phyloP scores from a whole-genome alignment of 2,888 invertebrate species.

The Caradrina clavipalpis region DNA sequence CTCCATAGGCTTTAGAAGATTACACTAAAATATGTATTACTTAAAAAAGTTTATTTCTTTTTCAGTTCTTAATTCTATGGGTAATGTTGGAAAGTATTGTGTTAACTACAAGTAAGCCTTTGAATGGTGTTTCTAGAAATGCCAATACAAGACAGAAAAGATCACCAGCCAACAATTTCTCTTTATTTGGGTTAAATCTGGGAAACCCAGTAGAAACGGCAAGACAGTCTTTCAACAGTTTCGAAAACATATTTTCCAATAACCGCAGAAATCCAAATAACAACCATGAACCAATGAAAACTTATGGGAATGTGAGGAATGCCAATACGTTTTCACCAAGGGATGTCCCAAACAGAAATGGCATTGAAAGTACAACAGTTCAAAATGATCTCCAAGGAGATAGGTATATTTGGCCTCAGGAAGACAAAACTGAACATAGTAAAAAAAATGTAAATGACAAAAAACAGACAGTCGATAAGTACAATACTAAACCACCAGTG shows the following conservation, averaged over 20 bases:
- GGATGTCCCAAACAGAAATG: constrained; percentile 6
- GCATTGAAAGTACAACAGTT: neutral
- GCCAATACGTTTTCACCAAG: neutral
- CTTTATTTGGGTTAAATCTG: constrained; percentile 50
- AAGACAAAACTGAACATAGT: constrained; percentile 16
- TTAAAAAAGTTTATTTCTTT: neutral
- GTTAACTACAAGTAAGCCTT: constrained; percentile 17
- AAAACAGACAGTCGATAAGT: neutral
- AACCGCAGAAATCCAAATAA: neutral
- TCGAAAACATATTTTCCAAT: constrained; percentile 46
- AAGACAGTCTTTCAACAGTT: constrained; percentile 17
- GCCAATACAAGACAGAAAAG: constrained; percentile 30
- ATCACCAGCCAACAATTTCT: constrained; percentile 48
- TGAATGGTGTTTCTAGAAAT: neutral
- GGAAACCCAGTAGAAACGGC: constrained; percentile 20
- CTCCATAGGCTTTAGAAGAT: no score
- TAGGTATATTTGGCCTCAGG: neutral
- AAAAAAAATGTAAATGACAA: constrained; percentile 3
- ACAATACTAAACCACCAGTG: neutral
- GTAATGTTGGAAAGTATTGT: constrained; percentile 22
- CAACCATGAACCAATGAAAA: constrained; percentile 6
- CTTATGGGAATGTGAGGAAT: neutral
- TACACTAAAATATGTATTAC: neutral
- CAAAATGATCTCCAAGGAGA: neutral
- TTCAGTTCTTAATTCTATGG: constrained; percentile 46